Evolutionary conservation across 2,888 invertebrate genomes (phyloP), one percentile per base, ranked within the genome.

Genomic region (Pollenia griseotomentosa): DNA sequence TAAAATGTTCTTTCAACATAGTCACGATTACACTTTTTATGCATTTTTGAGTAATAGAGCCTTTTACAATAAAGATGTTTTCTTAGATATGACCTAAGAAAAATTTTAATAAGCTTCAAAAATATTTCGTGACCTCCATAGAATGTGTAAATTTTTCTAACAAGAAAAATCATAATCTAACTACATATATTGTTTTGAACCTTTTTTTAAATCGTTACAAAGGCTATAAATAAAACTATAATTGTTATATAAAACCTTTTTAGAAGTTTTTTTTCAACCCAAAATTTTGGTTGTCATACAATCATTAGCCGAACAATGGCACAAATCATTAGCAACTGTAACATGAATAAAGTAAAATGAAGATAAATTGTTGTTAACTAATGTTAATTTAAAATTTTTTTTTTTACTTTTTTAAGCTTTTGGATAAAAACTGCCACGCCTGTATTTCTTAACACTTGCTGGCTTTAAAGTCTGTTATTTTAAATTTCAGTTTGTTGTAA

Each of bases 281-380:
- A 7, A 40, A 10, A 16, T 33, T 11, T 16, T 11, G 7, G 7
- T 59, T 46, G 57, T n/a, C 57, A 57, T 4, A 59, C 16, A 48
- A n/a, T 66, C 44, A 55, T 55, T 33, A 68, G 12, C 11, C 19
- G 57, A 48, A 40, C 16, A 74, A 48, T 68, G 7, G 16, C 42
- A 40, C 0, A 46, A 44, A 66, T 66, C 53, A 75, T 75, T 75
- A n/a, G 42, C 53, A 42, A 23, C 46, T 57, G 44, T 66, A 46
- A 10, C 2, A 33, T 19, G 1, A 1, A 19, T 19, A 19, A 16
- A 48, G 7, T 19, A 12, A 44, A 66, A 55, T 40, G 2, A 23
- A 19, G 55, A 70, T 19, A 70, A 70, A 55, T 70, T 70, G 8
- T 55, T 42, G 42, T 63, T 10, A 12, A 42, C 55, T 55, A 66